These are phyloP conservation scores for Leptodactylus fallax DNA, from an alignment of 2,797 vertebrate species.

Conservation along the genomic window DNA sequence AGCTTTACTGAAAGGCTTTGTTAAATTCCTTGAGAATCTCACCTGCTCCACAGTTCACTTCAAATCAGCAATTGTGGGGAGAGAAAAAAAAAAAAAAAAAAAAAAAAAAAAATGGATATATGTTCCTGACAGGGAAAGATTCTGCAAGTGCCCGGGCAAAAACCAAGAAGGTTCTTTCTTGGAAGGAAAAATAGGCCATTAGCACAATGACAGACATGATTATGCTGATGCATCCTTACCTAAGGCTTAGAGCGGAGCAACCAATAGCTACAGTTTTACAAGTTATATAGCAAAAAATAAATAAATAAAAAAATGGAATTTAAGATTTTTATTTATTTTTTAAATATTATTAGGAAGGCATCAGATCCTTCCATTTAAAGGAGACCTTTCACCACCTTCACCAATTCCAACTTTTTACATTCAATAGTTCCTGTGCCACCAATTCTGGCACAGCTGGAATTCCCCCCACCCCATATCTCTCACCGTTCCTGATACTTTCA, in stretches of 20 bases:
- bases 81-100: too few species aligned
- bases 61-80: slow-evolving; percentile 2
- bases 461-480: too few species aligned
- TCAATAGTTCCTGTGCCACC: too few species aligned
- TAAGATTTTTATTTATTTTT: too few species aligned
- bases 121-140: neutral
- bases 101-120: slow-evolving; percentile 20
- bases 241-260: too few species aligned
- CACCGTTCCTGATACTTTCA: too few species aligned
- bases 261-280: neutral
- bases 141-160: neutral
- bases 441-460: too few species aligned
- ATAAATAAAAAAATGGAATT: too few species aligned
- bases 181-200: slow-evolving; percentile 13
- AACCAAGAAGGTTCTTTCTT: neutral
- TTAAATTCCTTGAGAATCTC: slow-evolving; percentile 27
- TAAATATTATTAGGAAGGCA: too few species aligned
- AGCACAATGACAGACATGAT: neutral
- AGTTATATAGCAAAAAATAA: neutral
- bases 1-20: slow-evolving; percentile 24
- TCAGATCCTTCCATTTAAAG: too few species aligned
- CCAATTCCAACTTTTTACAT: too few species aligned
- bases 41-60: slow-evolving; percentile 30
- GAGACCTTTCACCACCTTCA: too few species aligned
- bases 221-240: slow-evolving; percentile 1